Base-by-base conservation (phyloP, 2,113 vertebrate genomes). In the Erythrolamprus reginae region DNA sequence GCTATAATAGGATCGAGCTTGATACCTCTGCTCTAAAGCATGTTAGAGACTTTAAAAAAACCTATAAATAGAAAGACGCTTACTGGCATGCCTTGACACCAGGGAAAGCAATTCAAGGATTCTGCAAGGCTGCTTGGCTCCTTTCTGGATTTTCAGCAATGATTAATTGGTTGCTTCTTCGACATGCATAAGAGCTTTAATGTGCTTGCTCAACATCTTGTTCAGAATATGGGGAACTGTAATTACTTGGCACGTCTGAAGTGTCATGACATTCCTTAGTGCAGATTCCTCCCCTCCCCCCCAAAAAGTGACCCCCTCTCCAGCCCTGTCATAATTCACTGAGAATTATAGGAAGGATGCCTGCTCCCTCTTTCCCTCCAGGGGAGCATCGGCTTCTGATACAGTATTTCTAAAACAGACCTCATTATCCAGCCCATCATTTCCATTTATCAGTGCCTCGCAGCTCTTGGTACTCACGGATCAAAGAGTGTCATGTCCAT, bases 391-490 rank as follows among this genome's bases (percentile, higher is more conserved):
- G 84, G 82, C 86, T 94, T 23, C 47, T 5, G 0, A 5, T 94
- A n/a, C n/a, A n/a, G n/a, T n/a, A 95, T 93, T 95, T 96, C 95
- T 93, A 92, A 92, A 94, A 93, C 93, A 95, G 89, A 94, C 92
- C 93, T 95, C 93, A 91, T 95, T 93, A 95, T 90, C 94, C 92
- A 96, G 94, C 93, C 90, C 94, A 94, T 95, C 94, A 93, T 94
- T 95, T 95, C 94, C 95, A 94, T 96, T 95, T 94, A 95, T 94
- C 93, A 94, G 58, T 88, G 91, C 94, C 96, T 93, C 90, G 53
- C 85, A 94, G 93, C 91, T 89, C 92, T 89, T 86, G 89, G 55
- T 92, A 91, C 93, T 93, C 91, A 92, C 93, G 92, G 94, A 83
- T 89, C 93, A 88, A 92, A 85, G 86, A 89, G 93, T 92, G 89